Evolutionary conservation across 1,140 invertebrate species (phyloP).

Genomic region (Monomorium pharaonis): DNA sequence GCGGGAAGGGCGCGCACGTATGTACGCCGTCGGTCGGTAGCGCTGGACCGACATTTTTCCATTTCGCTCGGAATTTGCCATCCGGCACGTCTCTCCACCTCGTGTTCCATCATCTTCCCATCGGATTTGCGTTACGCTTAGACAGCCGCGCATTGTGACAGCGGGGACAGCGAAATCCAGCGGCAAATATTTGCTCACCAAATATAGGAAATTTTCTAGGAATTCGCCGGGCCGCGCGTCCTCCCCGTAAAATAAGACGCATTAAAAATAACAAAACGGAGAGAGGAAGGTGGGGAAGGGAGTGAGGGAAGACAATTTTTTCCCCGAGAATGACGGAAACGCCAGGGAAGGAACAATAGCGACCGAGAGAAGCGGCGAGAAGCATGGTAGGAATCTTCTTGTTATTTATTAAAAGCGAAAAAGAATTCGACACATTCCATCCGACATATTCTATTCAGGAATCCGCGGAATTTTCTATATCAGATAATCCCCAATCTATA

Average conservation of each 20-base stretch:
- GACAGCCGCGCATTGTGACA: slow-evolving; percentile 51
- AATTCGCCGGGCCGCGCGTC: not conserved
- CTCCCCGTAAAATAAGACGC: not conserved
- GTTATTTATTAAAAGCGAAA: slow-evolving; percentile 6
- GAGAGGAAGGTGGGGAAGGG: not conserved
- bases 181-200: slow-evolving; percentile 54
- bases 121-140: slow-evolving; percentile 56
- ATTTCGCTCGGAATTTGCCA: slow-evolving; percentile 65
- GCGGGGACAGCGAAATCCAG: slow-evolving; percentile 38
- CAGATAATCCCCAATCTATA: not conserved
- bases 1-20: too few species aligned
- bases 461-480: not conserved
- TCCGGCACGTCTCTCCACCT: slow-evolving; percentile 54
- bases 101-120: slow-evolving; percentile 54
- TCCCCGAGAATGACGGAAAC: not conserved
- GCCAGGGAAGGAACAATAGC: not conserved
- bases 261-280: slow-evolving; percentile 39
- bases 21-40: slow-evolving; percentile 17
- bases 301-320: not conserved
- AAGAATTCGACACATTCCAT: not conserved
- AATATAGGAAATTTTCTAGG: slow-evolving; percentile 50
- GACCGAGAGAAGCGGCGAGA: too few species aligned
- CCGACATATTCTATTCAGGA: not conserved
- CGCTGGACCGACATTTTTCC: slow-evolving; percentile 66
- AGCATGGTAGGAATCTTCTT: not conserved